phyloP scores from a whole-genome alignment of 1,140 invertebrate genomes.

The Rhyacophila brunnea region DNA sequence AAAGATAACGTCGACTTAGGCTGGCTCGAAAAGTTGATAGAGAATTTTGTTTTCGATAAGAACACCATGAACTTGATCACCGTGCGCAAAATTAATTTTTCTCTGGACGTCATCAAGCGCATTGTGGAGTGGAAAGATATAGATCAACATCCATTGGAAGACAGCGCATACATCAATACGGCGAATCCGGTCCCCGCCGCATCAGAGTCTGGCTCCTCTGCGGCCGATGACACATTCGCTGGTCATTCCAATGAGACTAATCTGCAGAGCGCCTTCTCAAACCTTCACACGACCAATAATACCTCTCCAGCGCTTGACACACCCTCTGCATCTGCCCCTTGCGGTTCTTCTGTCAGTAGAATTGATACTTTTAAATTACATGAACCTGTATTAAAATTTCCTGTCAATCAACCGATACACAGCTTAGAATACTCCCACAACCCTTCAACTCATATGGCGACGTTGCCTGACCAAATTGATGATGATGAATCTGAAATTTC shows the following conservation, averaged over 20 bases:
- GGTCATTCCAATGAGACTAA: slow-evolving; percentile 14
- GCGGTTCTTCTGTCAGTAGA: too few relatives aligned
- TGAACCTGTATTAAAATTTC: slow-evolving; percentile 47
- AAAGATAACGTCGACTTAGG: slow-evolving; percentile 75
- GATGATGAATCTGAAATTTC: neutral
- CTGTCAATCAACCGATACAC: slow-evolving; percentile 35
- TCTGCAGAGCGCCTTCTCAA: slow-evolving; percentile 28
- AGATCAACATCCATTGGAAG: slow-evolving; percentile 78
- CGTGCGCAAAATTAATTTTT: slow-evolving; percentile 74
- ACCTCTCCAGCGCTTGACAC: too few relatives aligned
- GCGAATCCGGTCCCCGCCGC: slow-evolving; percentile 32
- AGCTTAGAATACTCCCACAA: slow-evolving; percentile 32
- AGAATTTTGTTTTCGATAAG: slow-evolving; percentile 58
- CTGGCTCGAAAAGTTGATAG: slow-evolving; percentile 75
- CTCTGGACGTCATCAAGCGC: slow-evolving; percentile 78
- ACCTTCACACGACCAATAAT: slow-evolving; percentile 21
- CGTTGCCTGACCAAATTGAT: too few relatives aligned
- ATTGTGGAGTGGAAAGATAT: slow-evolving; percentile 86
- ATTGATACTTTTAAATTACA: slow-evolving; percentile 41
- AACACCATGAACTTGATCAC: slow-evolving; percentile 57
- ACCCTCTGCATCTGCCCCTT: too few relatives aligned
- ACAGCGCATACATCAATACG: slow-evolving; percentile 53
- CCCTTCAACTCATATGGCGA: neutral
- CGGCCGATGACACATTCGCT: slow-evolving; percentile 1
- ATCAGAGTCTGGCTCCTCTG: neutral